A percentile compares a stretch with the other conserved stretches of the same genome.
Evolutionary conservation across 2,113 vertebrate genomes (phyloP).

Genomic region (Siniperca chuatsi): DNA sequence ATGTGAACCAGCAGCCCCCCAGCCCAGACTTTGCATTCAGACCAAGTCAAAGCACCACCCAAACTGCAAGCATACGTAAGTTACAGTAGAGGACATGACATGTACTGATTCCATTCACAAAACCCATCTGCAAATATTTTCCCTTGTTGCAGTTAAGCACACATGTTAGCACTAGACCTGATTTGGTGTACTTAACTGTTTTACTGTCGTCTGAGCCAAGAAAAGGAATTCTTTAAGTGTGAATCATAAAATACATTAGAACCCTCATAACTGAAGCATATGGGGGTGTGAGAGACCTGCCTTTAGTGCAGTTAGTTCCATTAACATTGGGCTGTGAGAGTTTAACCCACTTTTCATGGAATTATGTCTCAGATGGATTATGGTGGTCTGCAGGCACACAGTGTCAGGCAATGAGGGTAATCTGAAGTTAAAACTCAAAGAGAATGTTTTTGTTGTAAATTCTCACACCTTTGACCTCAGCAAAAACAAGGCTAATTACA

Average conservation of each 20-base stretch:
- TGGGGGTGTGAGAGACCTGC: constrained; percentile 4
- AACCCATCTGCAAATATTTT: constrained; percentile 5
- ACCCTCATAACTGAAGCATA: not conserved
- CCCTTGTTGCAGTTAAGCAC: not conserved
- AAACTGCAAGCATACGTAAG: constrained; percentile 12
- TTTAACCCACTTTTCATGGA: constrained; percentile 60
- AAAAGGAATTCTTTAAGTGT: not conserved
- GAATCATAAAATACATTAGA: not conserved
- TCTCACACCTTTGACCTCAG: constrained; percentile 15
- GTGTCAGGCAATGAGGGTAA: constrained; percentile 55
- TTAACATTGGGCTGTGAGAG: constrained; percentile 24
- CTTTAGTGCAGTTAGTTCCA: not conserved
- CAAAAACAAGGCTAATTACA: constrained; percentile 39
- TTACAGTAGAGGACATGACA: not conserved
- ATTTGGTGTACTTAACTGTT: not conserved
- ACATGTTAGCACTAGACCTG: constrained; percentile 7
- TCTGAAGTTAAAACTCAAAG: constrained; percentile 44
- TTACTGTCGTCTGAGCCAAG: not conserved
- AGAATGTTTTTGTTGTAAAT: constrained; percentile 43
- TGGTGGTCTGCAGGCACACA: constrained; percentile 13
- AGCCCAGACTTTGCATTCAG: constrained; percentile 45
- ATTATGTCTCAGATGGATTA: constrained; percentile 37
- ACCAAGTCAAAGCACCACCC: constrained; percentile 11
- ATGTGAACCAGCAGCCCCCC: constrained; percentile 29
- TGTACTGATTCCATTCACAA: constrained; percentile 20